Conservation (phyloP, 1,140 invertebrate species). For the Polypedilum pembai region DNA sequence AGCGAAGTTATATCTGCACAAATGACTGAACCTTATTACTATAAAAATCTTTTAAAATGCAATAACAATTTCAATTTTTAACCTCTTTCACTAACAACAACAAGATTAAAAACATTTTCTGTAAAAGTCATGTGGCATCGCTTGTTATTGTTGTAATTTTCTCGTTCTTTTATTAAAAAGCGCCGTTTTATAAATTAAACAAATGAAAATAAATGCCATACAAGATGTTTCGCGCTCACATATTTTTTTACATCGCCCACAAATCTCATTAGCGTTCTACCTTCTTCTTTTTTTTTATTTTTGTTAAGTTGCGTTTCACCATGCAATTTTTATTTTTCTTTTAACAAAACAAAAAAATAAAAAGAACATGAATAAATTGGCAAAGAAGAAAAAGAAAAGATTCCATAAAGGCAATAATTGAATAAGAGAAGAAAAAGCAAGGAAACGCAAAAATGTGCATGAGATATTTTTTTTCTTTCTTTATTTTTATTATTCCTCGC, state of each 20-base stretch:
- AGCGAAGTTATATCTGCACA: no score
- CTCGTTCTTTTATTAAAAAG: background rate
- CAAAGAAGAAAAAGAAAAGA: background rate
- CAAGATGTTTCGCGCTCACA: slow-evolving; percentile 25
- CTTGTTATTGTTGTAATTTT: no score
- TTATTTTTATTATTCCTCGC: background rate
- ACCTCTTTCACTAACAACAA: no score
- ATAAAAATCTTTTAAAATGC: no score
- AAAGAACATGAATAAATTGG: background rate
- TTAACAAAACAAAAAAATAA: background rate
- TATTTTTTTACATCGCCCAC: slow-evolving; percentile 21
- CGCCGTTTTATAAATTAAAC: background rate
- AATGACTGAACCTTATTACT: no score
- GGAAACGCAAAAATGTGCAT: slow-evolving; percentile 11
- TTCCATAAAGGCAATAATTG: background rate
- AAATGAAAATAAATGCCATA: slow-evolving; percentile 19
- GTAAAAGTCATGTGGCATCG: no score
- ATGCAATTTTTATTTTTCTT: background rate
- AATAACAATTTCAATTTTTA: no score
- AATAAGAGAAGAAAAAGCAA: slow-evolving; percentile 13
- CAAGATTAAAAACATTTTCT: no score
- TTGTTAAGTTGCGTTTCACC: background rate
- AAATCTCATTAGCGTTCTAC: slow-evolving; percentile 24
- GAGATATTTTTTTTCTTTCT: background rate
- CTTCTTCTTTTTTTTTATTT: background rate